Evolutionary conservation across 2,797 vertebrate genomes (phyloP).

Genomic region (Schizopygopsis pylzovi): DNA sequence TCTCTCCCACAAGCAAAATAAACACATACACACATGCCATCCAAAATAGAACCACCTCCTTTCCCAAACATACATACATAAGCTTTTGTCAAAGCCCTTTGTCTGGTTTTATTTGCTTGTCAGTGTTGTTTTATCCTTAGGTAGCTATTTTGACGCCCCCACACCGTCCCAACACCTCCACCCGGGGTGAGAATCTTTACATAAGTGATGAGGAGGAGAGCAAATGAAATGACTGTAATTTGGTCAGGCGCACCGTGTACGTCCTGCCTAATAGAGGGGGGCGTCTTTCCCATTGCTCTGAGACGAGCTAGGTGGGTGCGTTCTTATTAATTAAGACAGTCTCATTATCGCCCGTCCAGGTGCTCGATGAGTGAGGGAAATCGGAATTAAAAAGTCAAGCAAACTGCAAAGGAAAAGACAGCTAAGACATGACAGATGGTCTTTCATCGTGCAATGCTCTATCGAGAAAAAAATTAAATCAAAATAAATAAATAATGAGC

Average conservation of each 20-base stretch:
- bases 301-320: slow-evolving; percentile 64
- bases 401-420: slow-evolving; percentile 61
- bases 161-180: slow-evolving; percentile 62
- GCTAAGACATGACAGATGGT: slow-evolving; percentile 67
- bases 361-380: slow-evolving; percentile 59
- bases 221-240: slow-evolving; percentile 68
- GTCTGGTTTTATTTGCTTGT: slow-evolving; percentile 55
- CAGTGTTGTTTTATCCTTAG: slow-evolving; percentile 51
- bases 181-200: slow-evolving; percentile 59
- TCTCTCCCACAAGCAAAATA: slow-evolving; percentile 56
- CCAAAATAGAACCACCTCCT: slow-evolving; percentile 59
- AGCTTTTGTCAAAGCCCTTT: slow-evolving; percentile 54
- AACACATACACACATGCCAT: slow-evolving; percentile 37
- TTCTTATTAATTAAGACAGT: slow-evolving; percentile 69
- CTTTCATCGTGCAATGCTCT: slow-evolving; percentile 64
- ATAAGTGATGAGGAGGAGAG: slow-evolving; percentile 63
- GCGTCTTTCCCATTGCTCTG: slow-evolving; percentile 53
- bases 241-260: slow-evolving; percentile 59
- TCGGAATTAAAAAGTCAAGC: slow-evolving; percentile 60
- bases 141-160: slow-evolving; percentile 55
- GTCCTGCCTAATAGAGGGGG: slow-evolving; percentile 62
- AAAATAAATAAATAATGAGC: slow-evolving; percentile 53
- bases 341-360: slow-evolving; percentile 65
- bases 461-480: slow-evolving; percentile 27
- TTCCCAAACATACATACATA: slow-evolving; percentile 50